These are phyloP conservation scores for Chaetodon trifasciatus DNA, from an alignment of 2,797 vertebrate genomes.

Conservation along the genomic window DNA sequence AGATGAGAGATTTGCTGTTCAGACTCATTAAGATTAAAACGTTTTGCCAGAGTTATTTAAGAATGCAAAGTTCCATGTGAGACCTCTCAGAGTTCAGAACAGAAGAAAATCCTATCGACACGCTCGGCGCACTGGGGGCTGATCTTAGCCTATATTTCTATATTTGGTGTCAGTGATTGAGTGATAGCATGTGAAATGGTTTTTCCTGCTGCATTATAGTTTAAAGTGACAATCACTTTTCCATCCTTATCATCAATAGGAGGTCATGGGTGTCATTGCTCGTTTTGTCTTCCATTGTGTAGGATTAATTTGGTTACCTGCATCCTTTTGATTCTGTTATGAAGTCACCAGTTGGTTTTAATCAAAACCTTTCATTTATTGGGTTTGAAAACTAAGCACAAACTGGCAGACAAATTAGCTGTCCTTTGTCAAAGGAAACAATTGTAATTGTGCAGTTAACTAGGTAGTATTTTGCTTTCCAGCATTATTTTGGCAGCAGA, in stretches of 20 bases:
- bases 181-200: conserved; percentile 79
- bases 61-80: conserved; percentile 88
- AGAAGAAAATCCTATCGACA: conserved; percentile 85
- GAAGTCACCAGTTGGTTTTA: conserved; percentile 43
- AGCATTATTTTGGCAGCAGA: conserved; percentile 54
- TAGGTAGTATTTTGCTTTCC: conserved; percentile 52
- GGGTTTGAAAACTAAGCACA: conserved; percentile 39
- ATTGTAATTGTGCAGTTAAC: conserved; percentile 54
- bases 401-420: conserved; percentile 47
- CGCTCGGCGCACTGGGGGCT: conserved; percentile 82
- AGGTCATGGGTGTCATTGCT: conserved; percentile 32
- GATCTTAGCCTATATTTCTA: conserved; percentile 83
- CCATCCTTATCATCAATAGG: conserved; percentile 38
- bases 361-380: conserved; percentile 38
- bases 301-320: conserved; percentile 27
- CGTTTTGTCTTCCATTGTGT: conserved; percentile 41
- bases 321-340: conserved; percentile 14
- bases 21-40: conserved; percentile 91
- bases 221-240: conserved; percentile 65
- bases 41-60: conserved; percentile 88
- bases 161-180: conserved; percentile 85
- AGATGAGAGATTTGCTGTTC: conserved; percentile 91
- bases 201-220: conserved; percentile 63
- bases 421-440: conserved; percentile 36
- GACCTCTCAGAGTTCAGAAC: conserved; percentile 85